Conservation (phyloP, 2,113 vertebrate genomes). For the Herpailurus yagouaroundi region DNA sequence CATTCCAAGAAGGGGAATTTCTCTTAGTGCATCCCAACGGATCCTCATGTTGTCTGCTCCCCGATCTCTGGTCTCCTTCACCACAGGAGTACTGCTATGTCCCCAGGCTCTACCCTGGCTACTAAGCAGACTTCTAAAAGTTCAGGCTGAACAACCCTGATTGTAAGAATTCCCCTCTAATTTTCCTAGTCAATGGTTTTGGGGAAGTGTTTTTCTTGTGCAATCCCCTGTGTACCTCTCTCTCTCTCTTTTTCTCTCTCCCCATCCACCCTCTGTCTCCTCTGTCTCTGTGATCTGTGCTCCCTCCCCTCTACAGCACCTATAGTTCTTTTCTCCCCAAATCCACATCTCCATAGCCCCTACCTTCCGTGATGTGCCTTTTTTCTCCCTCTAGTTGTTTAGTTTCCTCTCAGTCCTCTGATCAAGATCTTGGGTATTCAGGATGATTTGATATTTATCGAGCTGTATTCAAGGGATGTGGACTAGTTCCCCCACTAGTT, state of each 20-base stretch:
- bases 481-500: not conserved
- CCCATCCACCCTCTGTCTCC: too few species aligned
- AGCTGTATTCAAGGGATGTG: not conserved
- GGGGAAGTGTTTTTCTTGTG: not conserved
- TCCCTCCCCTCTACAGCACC: not conserved
- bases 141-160: not conserved
- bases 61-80: not conserved
- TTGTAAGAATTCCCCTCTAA: not conserved
- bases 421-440: not conserved
- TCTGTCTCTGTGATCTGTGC: not conserved
- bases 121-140: not conserved
- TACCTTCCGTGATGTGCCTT: not conserved
- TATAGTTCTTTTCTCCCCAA: not conserved
- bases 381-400: not conserved
- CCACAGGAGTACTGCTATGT: not conserved
- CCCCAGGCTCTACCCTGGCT: not conserved
- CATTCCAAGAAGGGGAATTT: not conserved
- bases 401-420: not conserved
- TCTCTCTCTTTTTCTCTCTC: not conserved
- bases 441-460: not conserved
- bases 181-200: not conserved
- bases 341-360: not conserved
- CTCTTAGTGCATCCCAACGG: not conserved
- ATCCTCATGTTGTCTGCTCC: not conserved
- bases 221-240: not conserved